Evolutionary conservation across 2,797 vertebrate genomes (phyloP).

Genomic region (Craterocephalus amniculus): DNA sequence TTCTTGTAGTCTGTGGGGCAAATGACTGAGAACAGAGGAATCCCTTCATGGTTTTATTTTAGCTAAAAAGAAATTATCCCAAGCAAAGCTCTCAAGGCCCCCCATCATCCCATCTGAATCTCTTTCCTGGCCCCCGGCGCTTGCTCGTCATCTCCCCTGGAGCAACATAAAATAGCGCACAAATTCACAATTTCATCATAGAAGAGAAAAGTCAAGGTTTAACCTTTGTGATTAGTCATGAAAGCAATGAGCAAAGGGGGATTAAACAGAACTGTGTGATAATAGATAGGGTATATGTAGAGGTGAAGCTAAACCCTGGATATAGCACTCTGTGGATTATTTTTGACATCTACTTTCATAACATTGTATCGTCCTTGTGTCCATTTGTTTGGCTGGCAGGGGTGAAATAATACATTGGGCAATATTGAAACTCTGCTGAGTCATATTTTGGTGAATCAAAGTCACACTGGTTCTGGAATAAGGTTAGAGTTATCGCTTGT

Average conservation of each 20-base stretch:
- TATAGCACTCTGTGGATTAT: slow-evolving; percentile 12
- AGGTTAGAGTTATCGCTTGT: not conserved
- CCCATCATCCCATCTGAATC: slow-evolving; percentile 10
- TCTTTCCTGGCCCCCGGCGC: slow-evolving; percentile 1
- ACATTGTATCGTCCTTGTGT: slow-evolving; percentile 17
- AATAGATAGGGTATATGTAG: slow-evolving; percentile 8
- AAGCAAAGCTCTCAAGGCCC: slow-evolving; percentile 9
- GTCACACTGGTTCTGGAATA: not conserved
- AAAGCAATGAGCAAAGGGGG: slow-evolving; percentile 23
- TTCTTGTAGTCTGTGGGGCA: not conserved
- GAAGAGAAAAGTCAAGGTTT: not conserved
- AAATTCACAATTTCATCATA: slow-evolving; percentile 9
- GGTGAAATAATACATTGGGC: slow-evolving; percentile 25
- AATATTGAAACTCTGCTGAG: slow-evolving; percentile 11
- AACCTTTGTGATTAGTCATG: slow-evolving; percentile 29
- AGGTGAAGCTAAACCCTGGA: slow-evolving; percentile 18
- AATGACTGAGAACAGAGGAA: slow-evolving; percentile 21
- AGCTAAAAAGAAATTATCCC: slow-evolving; percentile 7
- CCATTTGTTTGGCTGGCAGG: slow-evolving; percentile 22
- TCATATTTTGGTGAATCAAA: slow-evolving; percentile 16
- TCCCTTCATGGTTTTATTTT: not conserved
- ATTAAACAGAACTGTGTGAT: slow-evolving; percentile 6
- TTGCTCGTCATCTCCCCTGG: slow-evolving; percentile 1
- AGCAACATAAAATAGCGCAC: slow-evolving; percentile 7
- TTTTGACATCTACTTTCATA: slow-evolving; percentile 28